A percentile compares a stretch with the other conserved stretches of the same genome.
These are phyloP conservation scores for Alces alces DNA, from an alignment of 2,113 vertebrate species.

Conservation along the genomic window DNA sequence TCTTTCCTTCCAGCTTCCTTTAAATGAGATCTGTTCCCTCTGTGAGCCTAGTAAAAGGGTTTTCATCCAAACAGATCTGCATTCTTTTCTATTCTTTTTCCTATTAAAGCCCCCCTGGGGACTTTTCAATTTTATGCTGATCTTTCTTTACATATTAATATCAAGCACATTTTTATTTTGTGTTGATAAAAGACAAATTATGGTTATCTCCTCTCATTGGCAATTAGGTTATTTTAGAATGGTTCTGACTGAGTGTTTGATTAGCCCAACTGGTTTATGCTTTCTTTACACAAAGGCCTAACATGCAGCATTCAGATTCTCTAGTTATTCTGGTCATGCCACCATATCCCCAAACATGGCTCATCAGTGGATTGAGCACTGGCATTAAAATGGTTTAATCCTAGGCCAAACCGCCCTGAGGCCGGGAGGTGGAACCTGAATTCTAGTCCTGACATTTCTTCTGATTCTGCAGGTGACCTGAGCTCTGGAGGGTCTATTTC, in stretches of 20 bases:
- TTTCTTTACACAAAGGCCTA: not conserved
- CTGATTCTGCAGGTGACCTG: not conserved
- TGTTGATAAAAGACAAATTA: not conserved
- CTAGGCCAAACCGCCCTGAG: not conserved
- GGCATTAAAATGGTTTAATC: not conserved
- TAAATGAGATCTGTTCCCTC: constrained; percentile 38
- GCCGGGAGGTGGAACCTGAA: not conserved
- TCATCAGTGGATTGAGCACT: not conserved
- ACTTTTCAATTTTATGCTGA: constrained; percentile 39
- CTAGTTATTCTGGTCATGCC: not conserved
- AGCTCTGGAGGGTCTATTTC: not conserved
- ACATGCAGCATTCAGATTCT: not conserved
- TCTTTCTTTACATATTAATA: constrained; percentile 41
- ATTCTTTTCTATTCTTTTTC: constrained; percentile 45
- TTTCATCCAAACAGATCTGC: constrained; percentile 37
- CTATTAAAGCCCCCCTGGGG: not conserved
- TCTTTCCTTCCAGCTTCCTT: constrained; percentile 16
- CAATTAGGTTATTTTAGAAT: constrained; percentile 17
- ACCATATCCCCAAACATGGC: not conserved
- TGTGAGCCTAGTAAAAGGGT: constrained; percentile 12
- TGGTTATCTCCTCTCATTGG: constrained; percentile 23
- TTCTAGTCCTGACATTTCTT: not conserved
- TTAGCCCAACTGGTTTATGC: not conserved
- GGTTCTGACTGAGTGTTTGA: not conserved
- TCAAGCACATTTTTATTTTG: constrained; percentile 17